A percentile compares a stretch with the other conserved stretches of the same genome.
Evolutionary conservation across 2,113 vertebrate genomes (phyloP).

Genomic region (Typhlomys cinereus): DNA sequence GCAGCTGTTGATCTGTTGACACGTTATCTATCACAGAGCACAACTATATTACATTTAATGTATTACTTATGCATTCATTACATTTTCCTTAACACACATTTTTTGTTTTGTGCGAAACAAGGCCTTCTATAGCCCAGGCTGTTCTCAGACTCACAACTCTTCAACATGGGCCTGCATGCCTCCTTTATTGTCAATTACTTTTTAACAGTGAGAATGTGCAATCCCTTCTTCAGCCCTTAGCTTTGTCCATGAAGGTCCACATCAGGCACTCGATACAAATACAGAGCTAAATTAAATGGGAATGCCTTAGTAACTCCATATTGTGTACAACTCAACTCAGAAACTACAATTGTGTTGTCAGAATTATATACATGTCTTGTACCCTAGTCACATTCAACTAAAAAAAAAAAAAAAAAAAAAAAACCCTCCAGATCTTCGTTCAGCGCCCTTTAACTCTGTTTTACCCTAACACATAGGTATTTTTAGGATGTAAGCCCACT

Average conservation of each 20-base stretch:
- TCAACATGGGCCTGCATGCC: not conserved
- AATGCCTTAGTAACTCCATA: not conserved
- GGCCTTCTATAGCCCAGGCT: not conserved
- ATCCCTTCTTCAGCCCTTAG: not conserved
- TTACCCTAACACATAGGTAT: not conserved
- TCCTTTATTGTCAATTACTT: not conserved
- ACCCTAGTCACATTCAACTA: not conserved
- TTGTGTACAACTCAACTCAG: not conserved
- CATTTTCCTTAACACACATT: not conserved
- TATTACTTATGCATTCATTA: no score
- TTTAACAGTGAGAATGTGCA: not conserved
- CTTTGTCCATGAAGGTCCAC: not conserved
- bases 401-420: not conserved
- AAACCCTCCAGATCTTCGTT: not conserved
- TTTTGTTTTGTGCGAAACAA: not conserved
- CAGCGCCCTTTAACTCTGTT: not conserved
- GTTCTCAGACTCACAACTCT: no score
- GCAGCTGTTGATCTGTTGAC: no score
- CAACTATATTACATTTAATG: no score
- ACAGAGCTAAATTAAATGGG: not conserved
- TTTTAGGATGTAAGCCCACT: not conserved
- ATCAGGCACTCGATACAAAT: not conserved
- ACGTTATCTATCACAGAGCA: no score
- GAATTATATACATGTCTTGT: not conserved
- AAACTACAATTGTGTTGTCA: not conserved